phyloP scores from a whole-genome alignment of 2,888 invertebrate genomes.

The Heliconius erato region DNA sequence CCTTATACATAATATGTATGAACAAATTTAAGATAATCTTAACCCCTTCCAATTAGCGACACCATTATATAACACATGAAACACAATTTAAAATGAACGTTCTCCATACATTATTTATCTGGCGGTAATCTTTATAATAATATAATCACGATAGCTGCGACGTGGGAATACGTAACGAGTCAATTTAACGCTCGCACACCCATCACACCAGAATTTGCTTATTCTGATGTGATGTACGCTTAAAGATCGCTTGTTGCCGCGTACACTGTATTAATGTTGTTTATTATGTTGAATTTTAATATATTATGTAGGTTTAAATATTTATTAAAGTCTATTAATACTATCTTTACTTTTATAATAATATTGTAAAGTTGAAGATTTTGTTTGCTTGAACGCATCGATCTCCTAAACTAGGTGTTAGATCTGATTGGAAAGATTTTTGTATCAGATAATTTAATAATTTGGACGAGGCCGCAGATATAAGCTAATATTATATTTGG shows the following conservation, averaged over 20 bases:
- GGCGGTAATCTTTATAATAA: slow-evolving; percentile 30
- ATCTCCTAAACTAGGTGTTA: too few species aligned
- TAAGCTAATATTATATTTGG: too few species aligned
- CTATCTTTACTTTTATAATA: too few species aligned
- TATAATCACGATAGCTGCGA: slow-evolving; percentile 29
- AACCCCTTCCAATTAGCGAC: background rate
- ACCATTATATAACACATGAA: background rate
- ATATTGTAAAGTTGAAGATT: background rate
- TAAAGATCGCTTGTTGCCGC: slow-evolving; percentile 24
- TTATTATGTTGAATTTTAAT: background rate
- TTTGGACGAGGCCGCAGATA: too few species aligned
- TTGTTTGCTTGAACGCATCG: background rate
- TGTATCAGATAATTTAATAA: too few species aligned
- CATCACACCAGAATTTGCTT: slow-evolving; percentile 31
- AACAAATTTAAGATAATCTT: background rate
- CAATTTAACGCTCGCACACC: slow-evolving; percentile 41
- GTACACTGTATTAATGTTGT: background rate
- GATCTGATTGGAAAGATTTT: too few species aligned
- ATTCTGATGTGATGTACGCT: slow-evolving; percentile 28
- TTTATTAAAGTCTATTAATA: background rate
- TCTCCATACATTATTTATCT: slow-evolving; percentile 15
- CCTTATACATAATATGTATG: background rate
- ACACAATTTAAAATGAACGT: background rate
- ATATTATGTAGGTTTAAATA: background rate
- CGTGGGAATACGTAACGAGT: slow-evolving; percentile 36